Conservation (phyloP, 2,888 invertebrate genomes). For the Cephus pygmeus region DNA sequence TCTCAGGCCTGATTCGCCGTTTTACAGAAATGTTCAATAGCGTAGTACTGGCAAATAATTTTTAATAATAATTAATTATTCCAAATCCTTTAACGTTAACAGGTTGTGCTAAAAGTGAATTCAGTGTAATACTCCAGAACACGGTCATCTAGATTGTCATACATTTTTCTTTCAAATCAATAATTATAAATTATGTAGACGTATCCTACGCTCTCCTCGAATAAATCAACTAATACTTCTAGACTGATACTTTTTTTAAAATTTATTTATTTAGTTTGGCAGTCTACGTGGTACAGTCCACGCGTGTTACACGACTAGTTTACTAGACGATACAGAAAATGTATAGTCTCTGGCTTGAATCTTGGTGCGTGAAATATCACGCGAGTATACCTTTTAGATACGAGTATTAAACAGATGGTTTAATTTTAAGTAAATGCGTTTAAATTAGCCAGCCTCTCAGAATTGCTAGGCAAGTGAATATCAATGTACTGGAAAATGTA, state of each 20-base stretch:
- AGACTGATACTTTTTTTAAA: neutral
- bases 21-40: slow-evolving; percentile 61
- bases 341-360: neutral
- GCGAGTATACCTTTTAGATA: neutral
- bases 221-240: neutral
- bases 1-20: slow-evolving; percentile 73
- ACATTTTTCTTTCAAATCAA: neutral
- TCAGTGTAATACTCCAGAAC: neutral
- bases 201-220: neutral
- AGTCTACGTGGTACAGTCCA: neutral
- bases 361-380: neutral
- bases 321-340: neutral
- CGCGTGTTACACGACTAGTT: neutral
- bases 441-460: slow-evolving; percentile 29
- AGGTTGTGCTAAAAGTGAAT: neutral
- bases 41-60: neutral
- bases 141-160: neutral
- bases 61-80: neutral
- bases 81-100: neutral
- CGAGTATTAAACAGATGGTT: neutral
- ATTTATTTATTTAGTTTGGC: neutral
- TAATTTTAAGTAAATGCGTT: neutral
- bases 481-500: slow-evolving; percentile 26
- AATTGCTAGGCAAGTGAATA: slow-evolving; percentile 26
- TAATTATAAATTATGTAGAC: neutral